phyloP scores from a whole-genome alignment of 64 coral and sea anemone genomes.

The Stylophora pistillata region DNA sequence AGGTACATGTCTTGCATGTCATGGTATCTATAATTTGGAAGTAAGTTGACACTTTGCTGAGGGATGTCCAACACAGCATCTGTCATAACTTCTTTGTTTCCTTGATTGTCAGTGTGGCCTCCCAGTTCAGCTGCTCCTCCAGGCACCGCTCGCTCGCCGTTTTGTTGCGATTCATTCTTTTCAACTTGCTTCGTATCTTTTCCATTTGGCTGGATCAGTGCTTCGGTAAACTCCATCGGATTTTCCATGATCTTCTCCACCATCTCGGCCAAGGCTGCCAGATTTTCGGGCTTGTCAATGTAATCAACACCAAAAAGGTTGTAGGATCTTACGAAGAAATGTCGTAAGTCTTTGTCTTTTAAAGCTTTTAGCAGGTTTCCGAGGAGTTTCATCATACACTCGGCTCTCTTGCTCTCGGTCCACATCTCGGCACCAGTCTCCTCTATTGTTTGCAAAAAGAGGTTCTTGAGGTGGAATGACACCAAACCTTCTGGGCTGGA shows the following conservation, averaged over 20 bases:
- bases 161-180: background rate
- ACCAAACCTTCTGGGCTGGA: slow-evolving; percentile 32
- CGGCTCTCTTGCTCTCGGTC: slow-evolving; percentile 42
- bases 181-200: too few species aligned
- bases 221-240: slow-evolving; percentile 28
- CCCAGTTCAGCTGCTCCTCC: background rate
- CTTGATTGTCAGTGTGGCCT: background rate
- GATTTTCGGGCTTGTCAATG: slow-evolving; percentile 17
- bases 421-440: slow-evolving; percentile 48
- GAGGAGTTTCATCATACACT: slow-evolving; percentile 38
- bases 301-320: slow-evolving; percentile 54
- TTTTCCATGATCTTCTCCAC: slow-evolving; percentile 39
- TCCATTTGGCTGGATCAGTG: background rate
- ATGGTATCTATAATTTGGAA: background rate
- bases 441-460: slow-evolving; percentile 47
- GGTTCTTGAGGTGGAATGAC: slow-evolving; percentile 59
- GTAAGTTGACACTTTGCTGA: too few species aligned
- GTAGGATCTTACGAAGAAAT: slow-evolving; percentile 62
- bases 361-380: slow-evolving; percentile 1
- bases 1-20: background rate
- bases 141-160: too few species aligned
- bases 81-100: background rate
- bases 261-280: slow-evolving; percentile 6
- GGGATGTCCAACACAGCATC: background rate
- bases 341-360: slow-evolving; percentile 30